These are phyloP conservation scores for Drosophila asahinai DNA, from an alignment of 1,140 invertebrate species.

Conservation along the genomic window DNA sequence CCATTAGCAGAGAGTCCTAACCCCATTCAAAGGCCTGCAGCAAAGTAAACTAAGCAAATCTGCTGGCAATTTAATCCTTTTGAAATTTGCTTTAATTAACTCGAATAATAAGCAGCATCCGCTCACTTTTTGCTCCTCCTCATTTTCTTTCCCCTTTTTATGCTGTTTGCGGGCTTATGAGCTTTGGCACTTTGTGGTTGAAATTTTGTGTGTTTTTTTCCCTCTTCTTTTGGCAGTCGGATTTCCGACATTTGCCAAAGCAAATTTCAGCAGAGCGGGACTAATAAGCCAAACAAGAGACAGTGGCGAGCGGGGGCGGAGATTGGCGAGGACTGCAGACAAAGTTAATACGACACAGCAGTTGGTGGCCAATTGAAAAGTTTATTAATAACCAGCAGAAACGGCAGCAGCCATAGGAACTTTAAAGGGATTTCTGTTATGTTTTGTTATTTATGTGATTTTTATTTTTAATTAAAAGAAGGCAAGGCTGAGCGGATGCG, in stretches of 20 bases:
- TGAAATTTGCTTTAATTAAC: slow-evolving; percentile 79
- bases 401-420: slow-evolving; percentile 16
- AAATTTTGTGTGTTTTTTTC: slow-evolving; percentile 30
- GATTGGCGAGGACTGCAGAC: slow-evolving; percentile 8
- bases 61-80: slow-evolving; percentile 71
- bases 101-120: slow-evolving; percentile 70
- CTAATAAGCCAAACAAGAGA: slow-evolving; percentile 61
- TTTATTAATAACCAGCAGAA: slow-evolving; percentile 77
- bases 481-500: slow-evolving; percentile 13
- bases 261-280: slow-evolving; percentile 55
- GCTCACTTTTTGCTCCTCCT: slow-evolving; percentile 12
- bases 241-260: slow-evolving; percentile 69
- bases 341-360: slow-evolving; percentile 75
- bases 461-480: slow-evolving; percentile 74
- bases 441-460: slow-evolving; percentile 47
- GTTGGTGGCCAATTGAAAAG: slow-evolving; percentile 76
- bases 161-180: slow-evolving; percentile 65
- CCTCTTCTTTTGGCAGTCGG: slow-evolving; percentile 47
- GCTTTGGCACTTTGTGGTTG: slow-evolving; percentile 64
- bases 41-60: slow-evolving; percentile 60
- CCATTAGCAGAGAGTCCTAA: slow-evolving; percentile 29
- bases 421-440: slow-evolving; percentile 49
- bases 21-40: slow-evolving; percentile 19
- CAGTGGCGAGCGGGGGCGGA: neutral
- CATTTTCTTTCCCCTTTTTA: slow-evolving; percentile 41